phyloP scores from a whole-genome alignment of 2,113 vertebrate genomes.

The Daboia siamensis region DNA sequence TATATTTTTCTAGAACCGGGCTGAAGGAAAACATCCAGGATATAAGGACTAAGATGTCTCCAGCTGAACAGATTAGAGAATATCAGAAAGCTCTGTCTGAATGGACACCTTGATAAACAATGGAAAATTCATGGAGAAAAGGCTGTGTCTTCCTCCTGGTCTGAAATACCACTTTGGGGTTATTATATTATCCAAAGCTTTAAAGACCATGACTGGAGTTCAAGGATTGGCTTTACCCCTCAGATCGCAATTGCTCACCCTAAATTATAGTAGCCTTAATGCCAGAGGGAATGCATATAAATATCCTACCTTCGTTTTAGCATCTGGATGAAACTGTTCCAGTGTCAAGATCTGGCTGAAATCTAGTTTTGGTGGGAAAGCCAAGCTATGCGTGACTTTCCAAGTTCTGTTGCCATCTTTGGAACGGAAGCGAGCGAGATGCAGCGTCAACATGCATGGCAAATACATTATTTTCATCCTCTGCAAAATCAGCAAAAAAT shows the following conservation, averaged over 20 bases:
- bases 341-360: constrained; percentile 54
- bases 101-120: not conserved
- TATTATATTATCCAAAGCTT: not conserved
- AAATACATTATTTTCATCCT: constrained; percentile 54
- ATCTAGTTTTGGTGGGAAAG: constrained; percentile 67
- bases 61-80: not conserved
- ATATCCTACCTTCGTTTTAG: constrained; percentile 56
- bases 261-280: not conserved
- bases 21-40: not conserved
- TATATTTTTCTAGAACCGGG: not conserved
- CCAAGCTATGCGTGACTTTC: constrained; percentile 63
- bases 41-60: not conserved
- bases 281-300: not conserved
- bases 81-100: not conserved
- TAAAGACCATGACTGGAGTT: not conserved
- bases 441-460: constrained; percentile 69
- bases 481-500: constrained; percentile 52
- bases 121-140: not conserved
- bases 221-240: not conserved
- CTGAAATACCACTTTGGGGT: not conserved
- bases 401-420: not conserved
- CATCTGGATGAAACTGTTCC: constrained; percentile 34
- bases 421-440: constrained; percentile 66
- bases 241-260: not conserved
- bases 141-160: not conserved